These are phyloP conservation scores for Aphelocoma californica DNA, from an alignment of 2,797 vertebrate genomes.

Conservation along the genomic window DNA sequence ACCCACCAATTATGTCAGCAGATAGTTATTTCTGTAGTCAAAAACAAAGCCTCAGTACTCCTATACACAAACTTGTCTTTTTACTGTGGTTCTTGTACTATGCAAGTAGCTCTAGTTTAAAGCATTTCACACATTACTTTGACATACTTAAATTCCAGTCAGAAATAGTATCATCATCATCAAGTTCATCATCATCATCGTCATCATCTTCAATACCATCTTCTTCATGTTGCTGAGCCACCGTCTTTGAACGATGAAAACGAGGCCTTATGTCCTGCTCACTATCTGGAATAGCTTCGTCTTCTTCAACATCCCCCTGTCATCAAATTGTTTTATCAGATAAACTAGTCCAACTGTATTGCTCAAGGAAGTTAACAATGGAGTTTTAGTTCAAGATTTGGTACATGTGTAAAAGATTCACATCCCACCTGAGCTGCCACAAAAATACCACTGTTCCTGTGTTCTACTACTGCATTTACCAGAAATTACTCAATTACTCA, in stretches of 20 bases:
- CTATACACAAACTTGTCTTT: neutral
- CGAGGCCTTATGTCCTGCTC: slow-evolving; percentile 95
- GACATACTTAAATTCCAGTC: slow-evolving; percentile 95
- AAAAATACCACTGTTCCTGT: neutral
- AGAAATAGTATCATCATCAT: slow-evolving; percentile 94
- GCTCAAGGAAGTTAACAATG: neutral
- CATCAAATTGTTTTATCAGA: slow-evolving; percentile 2
- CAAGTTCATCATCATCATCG: slow-evolving; percentile 86
- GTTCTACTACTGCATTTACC: neutral
- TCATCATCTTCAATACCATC: slow-evolving; percentile 89
- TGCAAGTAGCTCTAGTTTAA: neutral
- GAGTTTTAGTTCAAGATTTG: neutral
- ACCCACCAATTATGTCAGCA: neutral
- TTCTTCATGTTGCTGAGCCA: slow-evolving; percentile 92
- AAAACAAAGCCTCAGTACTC: neutral
- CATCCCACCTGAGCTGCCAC: neutral
- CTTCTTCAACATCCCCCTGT: slow-evolving; percentile 94
- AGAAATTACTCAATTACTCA: neutral
- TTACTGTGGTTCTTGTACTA: neutral
- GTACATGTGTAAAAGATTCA: neutral
- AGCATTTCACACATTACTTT: neutral
- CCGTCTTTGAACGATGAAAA: slow-evolving; percentile 93
- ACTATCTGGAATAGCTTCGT: slow-evolving; percentile 92
- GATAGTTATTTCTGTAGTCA: neutral
- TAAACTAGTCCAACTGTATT: neutral